Evolutionary conservation across 2,888 invertebrate genomes (phyloP).

Genomic region (Clostera curtula): DNA sequence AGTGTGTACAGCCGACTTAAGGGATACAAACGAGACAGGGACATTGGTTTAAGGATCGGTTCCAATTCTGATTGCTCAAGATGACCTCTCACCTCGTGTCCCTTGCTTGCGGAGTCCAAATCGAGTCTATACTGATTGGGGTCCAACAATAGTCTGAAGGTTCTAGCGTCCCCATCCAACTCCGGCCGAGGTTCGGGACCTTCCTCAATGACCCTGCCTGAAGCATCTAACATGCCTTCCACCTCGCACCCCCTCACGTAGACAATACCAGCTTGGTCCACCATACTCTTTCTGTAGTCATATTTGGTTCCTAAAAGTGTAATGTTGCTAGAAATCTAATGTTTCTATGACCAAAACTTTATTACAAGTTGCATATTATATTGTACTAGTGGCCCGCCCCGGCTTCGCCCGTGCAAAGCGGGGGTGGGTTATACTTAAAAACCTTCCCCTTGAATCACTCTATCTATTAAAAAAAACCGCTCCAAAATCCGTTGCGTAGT

Average conservation of each 20-base stretch:
- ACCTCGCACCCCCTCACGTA: conserved; percentile 98
- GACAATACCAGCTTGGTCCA: conserved; percentile 93
- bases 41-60: too few species aligned
- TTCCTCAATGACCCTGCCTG: conserved; percentile 97
- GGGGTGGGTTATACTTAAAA: too few species aligned
- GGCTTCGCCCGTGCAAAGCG: too few species aligned
- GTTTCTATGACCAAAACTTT: too few species aligned
- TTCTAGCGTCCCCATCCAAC: conserved; percentile 90
- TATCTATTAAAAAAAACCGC: too few species aligned
- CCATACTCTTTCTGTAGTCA: conserved; percentile 87
- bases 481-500: too few species aligned
- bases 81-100: conserved; percentile 78
- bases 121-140: conserved; percentile 97
- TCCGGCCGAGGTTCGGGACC: conserved; percentile 92
- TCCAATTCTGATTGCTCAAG: too few species aligned
- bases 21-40: too few species aligned
- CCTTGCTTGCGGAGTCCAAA: conserved; percentile 87
- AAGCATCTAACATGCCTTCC: conserved; percentile 97
- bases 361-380: too few species aligned
- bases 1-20: too few species aligned
- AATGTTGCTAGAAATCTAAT: not conserved
- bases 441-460: too few species aligned
- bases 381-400: too few species aligned
- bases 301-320: conserved; percentile 79
- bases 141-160: conserved; percentile 95